Evolutionary conservation across 2,113 vertebrate genomes (phyloP).

Genomic region (Leucoraja erinaceus): DNA sequence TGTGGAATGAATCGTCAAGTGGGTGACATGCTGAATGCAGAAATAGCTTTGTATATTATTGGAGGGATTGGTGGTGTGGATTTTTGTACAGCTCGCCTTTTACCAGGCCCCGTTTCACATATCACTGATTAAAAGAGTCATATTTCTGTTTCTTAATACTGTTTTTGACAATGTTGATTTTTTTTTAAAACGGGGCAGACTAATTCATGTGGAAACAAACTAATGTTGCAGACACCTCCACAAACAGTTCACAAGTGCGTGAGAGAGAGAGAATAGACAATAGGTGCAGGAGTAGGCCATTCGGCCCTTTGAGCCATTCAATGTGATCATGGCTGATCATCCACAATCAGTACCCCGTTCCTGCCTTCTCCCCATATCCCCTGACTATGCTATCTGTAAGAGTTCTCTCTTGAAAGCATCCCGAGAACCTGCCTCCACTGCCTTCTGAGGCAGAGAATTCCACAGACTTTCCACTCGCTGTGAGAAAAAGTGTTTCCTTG

Average conservation of each 20-base stretch:
- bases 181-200: neutral
- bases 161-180: neutral
- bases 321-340: no score
- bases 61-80: neutral
- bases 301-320: no score
- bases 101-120: neutral
- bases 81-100: neutral
- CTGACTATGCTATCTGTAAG: no score
- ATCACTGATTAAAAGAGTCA: neutral
- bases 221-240: neutral
- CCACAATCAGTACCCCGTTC: no score
- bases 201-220: neutral
- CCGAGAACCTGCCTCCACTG: no score
- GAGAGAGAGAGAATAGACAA: no score
- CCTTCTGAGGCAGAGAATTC: no score
- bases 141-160: neutral
- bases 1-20: neutral
- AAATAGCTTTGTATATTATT: neutral
- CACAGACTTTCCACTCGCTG: no score
- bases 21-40: neutral
- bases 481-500: no score
- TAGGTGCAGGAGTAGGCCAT: no score
- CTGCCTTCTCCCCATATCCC: no score
- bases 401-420: no score
- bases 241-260: neutral